These are phyloP conservation scores for Muscicapa comitata DNA, from an alignment of 2,797 vertebrate genomes.

Conservation along the genomic window DNA sequence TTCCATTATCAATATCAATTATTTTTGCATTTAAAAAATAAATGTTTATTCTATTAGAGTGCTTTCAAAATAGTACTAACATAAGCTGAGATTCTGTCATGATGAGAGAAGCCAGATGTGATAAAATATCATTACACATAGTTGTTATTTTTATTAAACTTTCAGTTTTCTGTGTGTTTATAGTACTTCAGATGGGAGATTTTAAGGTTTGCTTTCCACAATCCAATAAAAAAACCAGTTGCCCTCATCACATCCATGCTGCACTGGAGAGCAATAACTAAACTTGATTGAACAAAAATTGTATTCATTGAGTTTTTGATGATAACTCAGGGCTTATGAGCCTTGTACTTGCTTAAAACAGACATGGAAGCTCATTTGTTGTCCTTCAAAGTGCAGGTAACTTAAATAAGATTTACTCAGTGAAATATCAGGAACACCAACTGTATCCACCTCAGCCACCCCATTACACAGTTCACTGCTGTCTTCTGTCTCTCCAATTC, in stretches of 20 bases:
- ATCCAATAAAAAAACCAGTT: background rate
- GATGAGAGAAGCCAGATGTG: background rate
- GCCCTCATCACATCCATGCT: accelerated
- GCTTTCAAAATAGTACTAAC: background rate
- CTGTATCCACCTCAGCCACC: background rate
- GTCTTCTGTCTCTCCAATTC: background rate
- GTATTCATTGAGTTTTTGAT: background rate
- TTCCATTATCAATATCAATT: background rate
- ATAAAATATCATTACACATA: background rate
- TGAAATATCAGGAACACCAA: background rate
- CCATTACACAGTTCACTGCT: conserved; percentile 15
- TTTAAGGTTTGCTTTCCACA: background rate
- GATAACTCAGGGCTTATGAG: background rate
- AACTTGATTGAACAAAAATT: background rate
- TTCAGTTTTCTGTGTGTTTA: background rate
- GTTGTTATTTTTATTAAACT: background rate
- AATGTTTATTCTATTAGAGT: background rate
- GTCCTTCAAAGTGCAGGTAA: background rate
- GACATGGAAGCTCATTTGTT: background rate
- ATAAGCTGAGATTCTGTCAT: background rate
- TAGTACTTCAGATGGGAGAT: background rate
- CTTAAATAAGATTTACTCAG: background rate
- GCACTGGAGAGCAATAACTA: background rate
- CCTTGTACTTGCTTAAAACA: background rate
- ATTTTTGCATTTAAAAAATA: background rate